Evolutionary conservation across 2,888 invertebrate species (phyloP).

Genomic region (Drosophila mulleri): DNA sequence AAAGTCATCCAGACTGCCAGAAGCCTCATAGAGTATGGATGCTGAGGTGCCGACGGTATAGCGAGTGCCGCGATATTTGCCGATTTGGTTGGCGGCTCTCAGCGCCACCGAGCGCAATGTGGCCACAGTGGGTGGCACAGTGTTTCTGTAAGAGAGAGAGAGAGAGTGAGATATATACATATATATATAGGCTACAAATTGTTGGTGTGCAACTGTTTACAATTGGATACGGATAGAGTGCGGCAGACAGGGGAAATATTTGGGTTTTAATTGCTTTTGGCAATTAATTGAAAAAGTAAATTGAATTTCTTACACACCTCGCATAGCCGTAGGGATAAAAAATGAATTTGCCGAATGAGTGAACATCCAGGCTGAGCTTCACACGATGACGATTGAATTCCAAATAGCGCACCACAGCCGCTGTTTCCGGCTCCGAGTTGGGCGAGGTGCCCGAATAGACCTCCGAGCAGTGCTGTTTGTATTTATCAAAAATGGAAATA

Average conservation of each 20-base stretch:
- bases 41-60: conserved; percentile 87
- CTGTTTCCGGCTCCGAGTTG: conserved; percentile 84
- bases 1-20: conserved; percentile 89
- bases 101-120: conserved; percentile 82
- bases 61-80: conserved; percentile 82
- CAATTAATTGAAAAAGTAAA: conserved; percentile 81
- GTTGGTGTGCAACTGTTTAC: conserved; percentile 37
- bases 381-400: conserved; percentile 83
- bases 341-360: conserved; percentile 85
- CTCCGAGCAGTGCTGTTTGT: conserved; percentile 83
- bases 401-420: conserved; percentile 82
- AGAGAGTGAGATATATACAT: neutral
- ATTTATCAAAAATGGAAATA: neutral
- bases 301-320: conserved; percentile 81
- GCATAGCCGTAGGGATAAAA: conserved; percentile 85
- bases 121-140: conserved; percentile 80
- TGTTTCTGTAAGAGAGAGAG: conserved; percentile 61
- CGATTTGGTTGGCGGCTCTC: conserved; percentile 84
- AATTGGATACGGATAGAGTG: conserved; percentile 39
- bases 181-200: neutral
- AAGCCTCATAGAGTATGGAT: conserved; percentile 86
- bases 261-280: conserved; percentile 76
- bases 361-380: conserved; percentile 84
- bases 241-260: conserved; percentile 56
- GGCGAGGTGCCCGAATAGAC: conserved; percentile 83